Evolutionary conservation across 1,140 invertebrate genomes (phyloP).

Genomic region (Gryllus bimaculatus): DNA sequence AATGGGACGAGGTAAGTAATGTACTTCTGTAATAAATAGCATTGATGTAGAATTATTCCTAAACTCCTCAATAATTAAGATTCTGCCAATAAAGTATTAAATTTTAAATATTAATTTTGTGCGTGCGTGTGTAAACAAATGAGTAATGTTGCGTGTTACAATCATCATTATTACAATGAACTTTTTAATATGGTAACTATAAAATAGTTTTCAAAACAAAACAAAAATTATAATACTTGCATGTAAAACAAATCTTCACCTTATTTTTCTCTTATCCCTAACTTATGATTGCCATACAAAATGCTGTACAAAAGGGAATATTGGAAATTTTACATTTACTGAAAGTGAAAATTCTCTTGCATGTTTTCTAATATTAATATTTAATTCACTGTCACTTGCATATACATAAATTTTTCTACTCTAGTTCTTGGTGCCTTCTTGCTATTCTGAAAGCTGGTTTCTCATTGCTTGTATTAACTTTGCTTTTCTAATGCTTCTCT

Average conservation of each 20-base stretch:
- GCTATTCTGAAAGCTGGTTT: neutral
- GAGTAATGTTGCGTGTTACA: no score
- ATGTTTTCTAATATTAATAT: conserved; percentile 6
- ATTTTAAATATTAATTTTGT: no score
- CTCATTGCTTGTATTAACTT: neutral
- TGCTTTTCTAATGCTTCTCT: conserved; percentile 13
- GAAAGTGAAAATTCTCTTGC: conserved; percentile 8
- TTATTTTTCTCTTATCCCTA: neutral
- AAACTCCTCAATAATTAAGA: no score
- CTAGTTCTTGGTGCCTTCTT: neutral
- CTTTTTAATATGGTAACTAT: neutral
- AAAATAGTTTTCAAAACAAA: neutral
- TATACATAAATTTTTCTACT: neutral
- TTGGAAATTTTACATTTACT: neutral
- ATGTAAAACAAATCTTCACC: neutral
- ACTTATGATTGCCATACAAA: neutral
- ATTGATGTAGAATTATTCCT: no score
- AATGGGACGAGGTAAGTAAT: conserved; percentile 62
- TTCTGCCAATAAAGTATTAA: no score
- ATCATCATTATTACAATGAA: neutral
- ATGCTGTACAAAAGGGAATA: neutral
- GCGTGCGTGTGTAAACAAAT: no score
- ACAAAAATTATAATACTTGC: neutral
- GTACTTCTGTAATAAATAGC: neutral
- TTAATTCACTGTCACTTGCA: neutral